Evolutionary conservation across 2,113 vertebrate genomes (phyloP).

Genomic region (Siniperca knerii): DNA sequence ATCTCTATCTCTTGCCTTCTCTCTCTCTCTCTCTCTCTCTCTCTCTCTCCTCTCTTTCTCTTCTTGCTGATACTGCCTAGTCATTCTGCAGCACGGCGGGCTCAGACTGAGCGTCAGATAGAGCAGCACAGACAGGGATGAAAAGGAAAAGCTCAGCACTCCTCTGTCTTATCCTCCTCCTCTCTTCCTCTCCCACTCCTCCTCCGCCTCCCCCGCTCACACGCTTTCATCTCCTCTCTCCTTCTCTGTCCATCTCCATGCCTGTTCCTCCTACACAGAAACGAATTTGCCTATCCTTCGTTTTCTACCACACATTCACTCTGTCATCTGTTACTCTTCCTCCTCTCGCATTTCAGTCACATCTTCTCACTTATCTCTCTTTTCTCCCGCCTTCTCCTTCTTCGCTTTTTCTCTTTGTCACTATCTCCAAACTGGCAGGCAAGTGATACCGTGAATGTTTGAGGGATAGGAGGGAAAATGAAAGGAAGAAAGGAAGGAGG

Average conservation of each 20-base stretch:
- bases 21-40: not conserved
- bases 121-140: conserved; percentile 45
- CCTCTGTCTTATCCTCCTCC: conserved; percentile 22
- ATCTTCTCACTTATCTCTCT: not conserved
- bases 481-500: not conserved
- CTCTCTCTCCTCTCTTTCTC: not conserved
- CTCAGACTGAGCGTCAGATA: conserved; percentile 46
- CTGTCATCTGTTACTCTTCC: conserved; percentile 14
- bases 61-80: conserved; percentile 48
- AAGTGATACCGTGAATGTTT: not conserved
- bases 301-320: conserved; percentile 10
- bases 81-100: conserved; percentile 69
- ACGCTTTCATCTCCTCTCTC: conserved; percentile 27
- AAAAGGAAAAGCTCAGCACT: conserved; percentile 73
- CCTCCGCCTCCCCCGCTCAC: not conserved
- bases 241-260: not conserved
- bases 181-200: not conserved
- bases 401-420: not conserved
- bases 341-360: not conserved
- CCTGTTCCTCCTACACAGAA: conserved; percentile 22
- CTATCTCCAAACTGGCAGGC: not conserved
- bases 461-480: no score
- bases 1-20: no score
- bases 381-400: not conserved
- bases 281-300: conserved; percentile 3